These are phyloP conservation scores for Drosophila barbarae DNA, from an alignment of 2,888 invertebrate genomes.

Conservation along the genomic window DNA sequence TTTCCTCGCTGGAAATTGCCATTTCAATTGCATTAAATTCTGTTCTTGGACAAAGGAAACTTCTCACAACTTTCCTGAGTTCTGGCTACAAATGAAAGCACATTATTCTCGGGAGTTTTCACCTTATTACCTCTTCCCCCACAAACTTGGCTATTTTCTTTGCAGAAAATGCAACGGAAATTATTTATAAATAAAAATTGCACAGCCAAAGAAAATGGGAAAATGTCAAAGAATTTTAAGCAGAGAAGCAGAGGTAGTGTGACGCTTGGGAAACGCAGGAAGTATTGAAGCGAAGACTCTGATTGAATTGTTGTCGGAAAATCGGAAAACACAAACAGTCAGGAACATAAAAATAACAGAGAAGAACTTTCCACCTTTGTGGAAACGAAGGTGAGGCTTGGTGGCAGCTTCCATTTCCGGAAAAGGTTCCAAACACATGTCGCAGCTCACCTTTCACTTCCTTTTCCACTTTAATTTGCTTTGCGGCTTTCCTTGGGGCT, in stretches of 20 bases:
- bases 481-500: conserved; percentile 21
- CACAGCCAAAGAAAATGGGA: conserved; percentile 16
- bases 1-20: conserved; percentile 7
- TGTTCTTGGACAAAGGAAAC: conserved; percentile 23
- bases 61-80: conserved; percentile 6
- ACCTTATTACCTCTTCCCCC: conserved; percentile 6
- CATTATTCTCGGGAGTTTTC: conserved; percentile 19
- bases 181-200: conserved; percentile 35
- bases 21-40: conserved; percentile 31
- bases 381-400: background rate
- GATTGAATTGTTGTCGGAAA: conserved; percentile 31
- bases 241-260: background rate
- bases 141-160: conserved; percentile 8
- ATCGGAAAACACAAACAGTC: conserved; percentile 5
- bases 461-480: conserved; percentile 27
- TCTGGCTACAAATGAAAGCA: conserved; percentile 18
- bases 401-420: conserved; percentile 23
- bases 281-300: conserved; percentile 5
- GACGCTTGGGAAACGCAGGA: background rate
- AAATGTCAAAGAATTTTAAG: conserved; percentile 33
- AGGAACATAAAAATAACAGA: conserved; percentile 3
- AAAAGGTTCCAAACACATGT: conserved; percentile 25
- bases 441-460: conserved; percentile 14
- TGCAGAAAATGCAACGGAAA: conserved; percentile 37
- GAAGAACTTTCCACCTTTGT: conserved; percentile 1